phyloP scores from a whole-genome alignment of 2,113 vertebrate species.

The Microtus richardsoni region DNA sequence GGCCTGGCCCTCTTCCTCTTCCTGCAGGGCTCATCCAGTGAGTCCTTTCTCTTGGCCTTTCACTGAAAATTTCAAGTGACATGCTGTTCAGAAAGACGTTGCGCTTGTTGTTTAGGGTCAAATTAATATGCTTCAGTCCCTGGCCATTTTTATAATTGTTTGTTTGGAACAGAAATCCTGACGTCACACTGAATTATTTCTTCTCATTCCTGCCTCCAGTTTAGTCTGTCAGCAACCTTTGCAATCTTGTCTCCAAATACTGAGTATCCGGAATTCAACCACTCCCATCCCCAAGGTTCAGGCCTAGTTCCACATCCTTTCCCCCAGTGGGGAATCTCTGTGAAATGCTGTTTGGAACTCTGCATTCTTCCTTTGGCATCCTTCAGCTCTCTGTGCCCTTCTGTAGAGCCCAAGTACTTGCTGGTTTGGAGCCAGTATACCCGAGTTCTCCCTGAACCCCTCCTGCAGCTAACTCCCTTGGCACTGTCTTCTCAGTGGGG shows the following conservation, averaged over 20 bases:
- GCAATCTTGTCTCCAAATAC: neutral
- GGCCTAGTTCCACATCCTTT: neutral
- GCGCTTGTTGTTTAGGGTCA: neutral
- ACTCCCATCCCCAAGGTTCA: neutral
- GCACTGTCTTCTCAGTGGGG: no score
- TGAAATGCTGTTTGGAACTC: neutral
- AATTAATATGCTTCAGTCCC: neutral
- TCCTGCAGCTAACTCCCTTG: neutral
- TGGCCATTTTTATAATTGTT: neutral
- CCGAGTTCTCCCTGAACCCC: neutral
- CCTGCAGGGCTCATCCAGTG: neutral
- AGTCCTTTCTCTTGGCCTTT: neutral
- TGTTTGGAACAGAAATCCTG: neutral
- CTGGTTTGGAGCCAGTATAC: neutral
- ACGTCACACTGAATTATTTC: neutral
- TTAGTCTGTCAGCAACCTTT: neutral
- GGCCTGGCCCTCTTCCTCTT: accelerated
- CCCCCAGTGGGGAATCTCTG: neutral
- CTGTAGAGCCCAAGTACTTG: neutral
- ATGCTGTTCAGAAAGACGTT: neutral
- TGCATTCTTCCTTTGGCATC: neutral
- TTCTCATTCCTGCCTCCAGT: neutral
- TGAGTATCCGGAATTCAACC: neutral
- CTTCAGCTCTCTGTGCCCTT: neutral
- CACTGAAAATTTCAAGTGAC: neutral